Percentiles rank a stretch among this genome's conserved stretches.
phyloP scores from a whole-genome alignment of 2,113 vertebrate species.

The Scalopus aquaticus region DNA sequence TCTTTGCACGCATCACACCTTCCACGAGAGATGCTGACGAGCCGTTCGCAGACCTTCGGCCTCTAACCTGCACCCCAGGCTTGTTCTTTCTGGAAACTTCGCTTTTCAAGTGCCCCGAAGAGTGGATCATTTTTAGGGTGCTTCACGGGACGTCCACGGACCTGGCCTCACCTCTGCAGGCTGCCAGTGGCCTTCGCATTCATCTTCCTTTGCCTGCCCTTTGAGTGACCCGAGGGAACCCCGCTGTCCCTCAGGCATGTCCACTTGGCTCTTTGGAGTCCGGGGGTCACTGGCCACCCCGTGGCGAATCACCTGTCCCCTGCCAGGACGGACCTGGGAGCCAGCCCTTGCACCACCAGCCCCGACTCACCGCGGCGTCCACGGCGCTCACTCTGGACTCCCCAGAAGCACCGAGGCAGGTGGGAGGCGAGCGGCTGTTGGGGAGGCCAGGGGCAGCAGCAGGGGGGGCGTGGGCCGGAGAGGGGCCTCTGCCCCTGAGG shows the following conservation, averaged over 20 bases:
- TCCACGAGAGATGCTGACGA: constrained; percentile 43
- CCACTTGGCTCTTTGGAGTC: neutral
- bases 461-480: too few relatives aligned
- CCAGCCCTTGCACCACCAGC: neutral
- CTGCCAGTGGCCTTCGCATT: neutral
- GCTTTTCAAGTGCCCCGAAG: constrained; percentile 10
- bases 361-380: too few relatives aligned
- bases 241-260: neutral
- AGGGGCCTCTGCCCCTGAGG: too few relatives aligned
- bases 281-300: neutral
- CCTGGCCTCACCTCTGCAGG: too few relatives aligned
- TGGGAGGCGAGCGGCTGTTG: neutral
- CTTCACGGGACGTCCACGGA: constrained; percentile 10
- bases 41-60: neutral
- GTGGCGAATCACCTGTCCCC: neutral
- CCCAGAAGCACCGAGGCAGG: too few relatives aligned
- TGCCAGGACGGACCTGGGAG: neutral
- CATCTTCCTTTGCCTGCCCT: neutral
- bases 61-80: too few relatives aligned
- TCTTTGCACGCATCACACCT: too few relatives aligned
- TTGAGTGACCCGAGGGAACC: neutral
- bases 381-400: too few relatives aligned
- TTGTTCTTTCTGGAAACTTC: constrained; percentile 48
- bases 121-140: neutral
- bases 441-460: neutral